A percentile compares a stretch with the other conserved stretches of the same genome.
These are phyloP conservation scores for Lathamus discolor DNA, from an alignment of 2,113 vertebrate species.

Conservation along the genomic window DNA sequence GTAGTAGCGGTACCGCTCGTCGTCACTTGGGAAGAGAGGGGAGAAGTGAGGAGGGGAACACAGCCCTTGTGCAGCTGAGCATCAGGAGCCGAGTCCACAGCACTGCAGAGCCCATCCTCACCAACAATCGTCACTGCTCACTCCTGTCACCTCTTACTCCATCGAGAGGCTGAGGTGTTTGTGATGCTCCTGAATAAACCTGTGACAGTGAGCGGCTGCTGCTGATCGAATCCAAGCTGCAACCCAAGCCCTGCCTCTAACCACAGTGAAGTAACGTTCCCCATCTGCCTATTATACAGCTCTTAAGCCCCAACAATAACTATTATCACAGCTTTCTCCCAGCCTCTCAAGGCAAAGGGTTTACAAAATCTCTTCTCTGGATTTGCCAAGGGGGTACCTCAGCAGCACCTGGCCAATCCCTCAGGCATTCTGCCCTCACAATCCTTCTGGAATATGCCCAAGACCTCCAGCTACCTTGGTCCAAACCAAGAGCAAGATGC, in stretches of 20 bases:
- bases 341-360: not conserved
- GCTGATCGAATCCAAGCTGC: not conserved
- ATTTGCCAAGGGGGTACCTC: not conserved
- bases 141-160: not conserved
- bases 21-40: conserved; percentile 21
- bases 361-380: not conserved
- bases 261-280: not conserved
- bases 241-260: not conserved
- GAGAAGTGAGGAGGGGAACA: not conserved
- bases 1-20: conserved; percentile 69
- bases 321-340: not conserved
- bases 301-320: not conserved
- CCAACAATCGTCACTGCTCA: not conserved
- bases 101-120: not conserved
- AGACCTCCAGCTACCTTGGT: not conserved
- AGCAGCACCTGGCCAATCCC: not conserved
- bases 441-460: not conserved
- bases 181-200: not conserved
- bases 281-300: not conserved
- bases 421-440: not conserved
- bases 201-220: not conserved
- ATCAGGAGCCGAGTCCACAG: not conserved
- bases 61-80: accelerated
- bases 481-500: not conserved
- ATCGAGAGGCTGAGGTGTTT: not conserved